A percentile compares a stretch with the other conserved stretches of the same genome.
Conservation (phyloP, 2,113 vertebrate species). For the Brachirus orientalis region DNA sequence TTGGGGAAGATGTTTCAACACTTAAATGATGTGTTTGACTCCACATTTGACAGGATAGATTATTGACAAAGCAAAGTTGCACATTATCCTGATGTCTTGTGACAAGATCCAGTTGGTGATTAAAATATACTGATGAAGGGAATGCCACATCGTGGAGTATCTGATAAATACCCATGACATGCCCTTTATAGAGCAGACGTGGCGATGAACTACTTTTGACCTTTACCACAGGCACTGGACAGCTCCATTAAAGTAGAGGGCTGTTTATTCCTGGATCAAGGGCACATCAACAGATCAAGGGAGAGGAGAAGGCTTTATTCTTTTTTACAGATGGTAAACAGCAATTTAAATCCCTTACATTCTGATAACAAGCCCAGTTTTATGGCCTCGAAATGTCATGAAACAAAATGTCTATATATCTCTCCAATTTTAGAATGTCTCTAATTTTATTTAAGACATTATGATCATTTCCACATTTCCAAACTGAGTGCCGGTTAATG, state of each 20-base stretch:
- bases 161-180: slow-evolving; percentile 16
- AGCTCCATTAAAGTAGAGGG: no score
- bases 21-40: slow-evolving; percentile 50
- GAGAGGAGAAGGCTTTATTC: neutral
- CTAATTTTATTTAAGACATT: slow-evolving; percentile 15
- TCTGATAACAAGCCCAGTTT: slow-evolving; percentile 31
- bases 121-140: slow-evolving; percentile 4
- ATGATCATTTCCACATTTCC: slow-evolving; percentile 18
- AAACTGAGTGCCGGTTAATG: slow-evolving; percentile 31
- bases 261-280: slow-evolving; percentile 49
- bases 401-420: no score
- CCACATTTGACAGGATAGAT: slow-evolving; percentile 33
- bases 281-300: slow-evolving; percentile 25
- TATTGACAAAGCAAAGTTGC: slow-evolving; percentile 48
- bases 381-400: slow-evolving; percentile 23
- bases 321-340: slow-evolving; percentile 17
- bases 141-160: neutral
- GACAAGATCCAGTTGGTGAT: slow-evolving; percentile 5
- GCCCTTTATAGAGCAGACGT: neutral
- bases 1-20: slow-evolving; percentile 53
- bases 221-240: slow-evolving; percentile 24
- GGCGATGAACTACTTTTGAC: slow-evolving; percentile 10
- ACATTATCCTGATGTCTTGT: neutral
- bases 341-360: slow-evolving; percentile 30
- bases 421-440: neutral